Evolutionary conservation across 2,113 vertebrate genomes (phyloP).

Genomic region (Periophthalmodon schlosseri): DNA sequence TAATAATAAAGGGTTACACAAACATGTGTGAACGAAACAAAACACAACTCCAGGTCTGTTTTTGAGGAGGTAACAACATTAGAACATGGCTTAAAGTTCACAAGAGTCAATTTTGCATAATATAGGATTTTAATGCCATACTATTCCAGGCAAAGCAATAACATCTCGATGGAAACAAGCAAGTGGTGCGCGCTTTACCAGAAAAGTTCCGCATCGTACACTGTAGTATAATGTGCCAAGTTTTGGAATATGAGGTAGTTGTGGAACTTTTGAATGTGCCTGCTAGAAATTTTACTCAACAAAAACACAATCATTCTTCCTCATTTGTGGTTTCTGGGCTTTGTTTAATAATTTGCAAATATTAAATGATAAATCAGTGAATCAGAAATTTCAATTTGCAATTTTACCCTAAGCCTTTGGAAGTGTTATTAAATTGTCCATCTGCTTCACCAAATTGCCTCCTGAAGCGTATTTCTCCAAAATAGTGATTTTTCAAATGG

Average conservation of each 20-base stretch:
- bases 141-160: background rate
- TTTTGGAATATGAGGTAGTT: background rate
- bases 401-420: conserved; percentile 31
- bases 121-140: background rate
- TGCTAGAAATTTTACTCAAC: background rate
- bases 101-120: too few species aligned
- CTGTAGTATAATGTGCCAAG: too few species aligned
- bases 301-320: background rate
- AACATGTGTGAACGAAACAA: too few species aligned
- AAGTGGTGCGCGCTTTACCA: background rate
- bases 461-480: background rate
- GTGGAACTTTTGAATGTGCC: background rate
- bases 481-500: background rate
- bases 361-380: conserved; percentile 34
- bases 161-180: background rate
- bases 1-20: too few species aligned
- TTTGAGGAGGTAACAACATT: too few species aligned
- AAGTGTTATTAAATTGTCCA: conserved; percentile 22
- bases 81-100: too few species aligned
- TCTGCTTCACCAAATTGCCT: conserved; percentile 34
- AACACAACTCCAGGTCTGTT: too few species aligned
- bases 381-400: conserved; percentile 28
- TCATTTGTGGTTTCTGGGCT: background rate
- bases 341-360: conserved; percentile 17
- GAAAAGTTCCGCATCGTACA: background rate